These are phyloP conservation scores for Labroides dimidiatus DNA, from an alignment of 2,797 vertebrate species.

Conservation along the genomic window DNA sequence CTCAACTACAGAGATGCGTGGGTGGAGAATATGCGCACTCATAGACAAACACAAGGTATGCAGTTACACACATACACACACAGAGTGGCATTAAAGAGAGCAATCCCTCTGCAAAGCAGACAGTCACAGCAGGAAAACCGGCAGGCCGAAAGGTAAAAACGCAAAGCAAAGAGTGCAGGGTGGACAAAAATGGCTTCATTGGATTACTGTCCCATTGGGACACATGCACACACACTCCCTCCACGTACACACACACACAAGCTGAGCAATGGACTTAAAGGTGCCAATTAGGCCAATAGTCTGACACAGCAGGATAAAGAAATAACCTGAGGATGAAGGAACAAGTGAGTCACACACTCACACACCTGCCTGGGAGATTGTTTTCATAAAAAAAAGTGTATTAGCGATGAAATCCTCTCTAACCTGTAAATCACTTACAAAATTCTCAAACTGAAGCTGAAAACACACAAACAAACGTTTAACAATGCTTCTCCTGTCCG, in stretches of 20 bases:
- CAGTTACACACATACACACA: slow-evolving; percentile 13
- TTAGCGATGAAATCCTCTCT: slow-evolving; percentile 5
- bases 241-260: slow-evolving; percentile 22
- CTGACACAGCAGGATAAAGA: slow-evolving; percentile 57
- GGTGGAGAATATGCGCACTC: slow-evolving; percentile 61
- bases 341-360: slow-evolving; percentile 15
- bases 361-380: slow-evolving; percentile 7
- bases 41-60: slow-evolving; percentile 48
- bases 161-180: slow-evolving; percentile 26
- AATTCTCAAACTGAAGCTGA: slow-evolving; percentile 7
- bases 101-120: slow-evolving; percentile 61
- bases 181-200: slow-evolving; percentile 64
- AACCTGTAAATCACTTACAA: slow-evolving; percentile 29
- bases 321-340: slow-evolving; percentile 30
- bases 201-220: slow-evolving; percentile 57
- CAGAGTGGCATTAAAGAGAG: slow-evolving; percentile 50
- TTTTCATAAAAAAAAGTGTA: slow-evolving; percentile 31
- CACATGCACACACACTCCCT: slow-evolving; percentile 20
- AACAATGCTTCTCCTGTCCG: neutral
- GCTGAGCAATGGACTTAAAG: slow-evolving; percentile 33
- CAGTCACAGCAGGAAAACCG: slow-evolving; percentile 65
- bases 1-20: slow-evolving; percentile 52
- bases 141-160: slow-evolving; percentile 60
- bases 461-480: slow-evolving; percentile 4
- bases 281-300: slow-evolving; percentile 60